phyloP scores from a whole-genome alignment of 1,140 invertebrate genomes.

The Macrosteles quadrilineatus region DNA sequence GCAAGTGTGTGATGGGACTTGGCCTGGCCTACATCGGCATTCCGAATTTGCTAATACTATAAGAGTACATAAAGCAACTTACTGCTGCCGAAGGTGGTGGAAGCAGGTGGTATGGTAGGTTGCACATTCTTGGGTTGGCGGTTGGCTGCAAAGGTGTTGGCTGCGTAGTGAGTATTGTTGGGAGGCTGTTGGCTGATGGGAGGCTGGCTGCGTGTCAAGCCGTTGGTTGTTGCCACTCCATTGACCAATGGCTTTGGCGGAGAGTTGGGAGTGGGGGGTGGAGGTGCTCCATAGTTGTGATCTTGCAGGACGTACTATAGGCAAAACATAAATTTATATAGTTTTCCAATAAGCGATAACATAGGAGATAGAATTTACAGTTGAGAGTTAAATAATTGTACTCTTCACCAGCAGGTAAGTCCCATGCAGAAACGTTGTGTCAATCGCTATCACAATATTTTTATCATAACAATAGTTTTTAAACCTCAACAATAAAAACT shows the following conservation, averaged over 20 bases:
- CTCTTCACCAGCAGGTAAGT: no score
- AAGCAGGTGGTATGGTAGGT: neutral
- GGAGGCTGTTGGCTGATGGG: constrained; percentile 1
- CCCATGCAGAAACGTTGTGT: no score
- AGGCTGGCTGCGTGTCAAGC: neutral
- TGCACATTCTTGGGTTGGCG: neutral
- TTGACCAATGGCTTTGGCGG: constrained; percentile 26
- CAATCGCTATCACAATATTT: no score
- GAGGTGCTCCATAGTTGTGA: constrained; percentile 40
- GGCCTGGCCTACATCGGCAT: no score
- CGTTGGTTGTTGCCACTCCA: constrained; percentile 12
- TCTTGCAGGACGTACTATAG: constrained; percentile 39
- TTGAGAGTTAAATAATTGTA: no score
- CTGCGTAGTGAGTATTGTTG: neutral
- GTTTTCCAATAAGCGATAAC: no score
- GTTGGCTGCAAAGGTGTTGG: constrained; percentile 1
- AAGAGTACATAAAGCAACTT: no score
- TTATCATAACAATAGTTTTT: no score
- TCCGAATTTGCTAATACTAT: no score
- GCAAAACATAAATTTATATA: constrained; percentile 9
- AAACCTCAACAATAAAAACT: no score
- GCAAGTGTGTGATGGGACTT: no score
- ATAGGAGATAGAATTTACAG: no score
- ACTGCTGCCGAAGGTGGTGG: neutral
- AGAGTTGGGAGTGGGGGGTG: constrained; percentile 25